phyloP scores from a whole-genome alignment of 2,797 vertebrate species.

The Carduelis carduelis region DNA sequence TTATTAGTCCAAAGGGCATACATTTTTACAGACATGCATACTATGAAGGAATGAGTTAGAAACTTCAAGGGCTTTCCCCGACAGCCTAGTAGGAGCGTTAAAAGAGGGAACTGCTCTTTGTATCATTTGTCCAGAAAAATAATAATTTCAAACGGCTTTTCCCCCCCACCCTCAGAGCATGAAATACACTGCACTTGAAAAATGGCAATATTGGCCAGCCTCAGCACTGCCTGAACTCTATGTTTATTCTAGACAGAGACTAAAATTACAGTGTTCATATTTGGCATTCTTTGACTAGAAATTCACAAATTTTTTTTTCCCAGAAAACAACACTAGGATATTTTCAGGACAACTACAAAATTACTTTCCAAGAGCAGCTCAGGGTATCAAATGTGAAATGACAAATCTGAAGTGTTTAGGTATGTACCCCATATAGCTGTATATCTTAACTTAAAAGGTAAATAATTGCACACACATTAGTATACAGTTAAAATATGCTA shows the following conservation, averaged over 20 bases:
- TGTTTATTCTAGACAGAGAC: conserved; percentile 67
- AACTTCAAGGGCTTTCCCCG: background rate
- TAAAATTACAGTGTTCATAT: conserved; percentile 62
- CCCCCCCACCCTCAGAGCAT: background rate
- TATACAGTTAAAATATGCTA: background rate
- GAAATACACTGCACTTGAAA: conserved; percentile 59
- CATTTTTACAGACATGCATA: background rate
- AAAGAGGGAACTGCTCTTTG: conserved; percentile 6
- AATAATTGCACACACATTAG: background rate
- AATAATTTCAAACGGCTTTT: background rate
- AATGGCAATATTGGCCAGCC: conserved; percentile 57
- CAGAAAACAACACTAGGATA: background rate
- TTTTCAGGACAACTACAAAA: conserved; percentile 8
- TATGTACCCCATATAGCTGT: background rate
- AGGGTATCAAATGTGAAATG: background rate
- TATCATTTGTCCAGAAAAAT: background rate
- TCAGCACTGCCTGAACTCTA: conserved; percentile 66
- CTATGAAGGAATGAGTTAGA: background rate
- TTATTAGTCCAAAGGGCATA: background rate
- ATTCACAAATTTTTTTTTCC: background rate
- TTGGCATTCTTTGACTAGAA: conserved; percentile 59
- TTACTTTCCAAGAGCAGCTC: background rate
- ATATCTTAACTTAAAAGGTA: conserved; percentile 18
- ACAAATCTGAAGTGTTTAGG: background rate
- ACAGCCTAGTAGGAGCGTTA: background rate